These are phyloP conservation scores for Amiota minor DNA, from an alignment of 2,888 invertebrate genomes.

Conservation along the genomic window DNA sequence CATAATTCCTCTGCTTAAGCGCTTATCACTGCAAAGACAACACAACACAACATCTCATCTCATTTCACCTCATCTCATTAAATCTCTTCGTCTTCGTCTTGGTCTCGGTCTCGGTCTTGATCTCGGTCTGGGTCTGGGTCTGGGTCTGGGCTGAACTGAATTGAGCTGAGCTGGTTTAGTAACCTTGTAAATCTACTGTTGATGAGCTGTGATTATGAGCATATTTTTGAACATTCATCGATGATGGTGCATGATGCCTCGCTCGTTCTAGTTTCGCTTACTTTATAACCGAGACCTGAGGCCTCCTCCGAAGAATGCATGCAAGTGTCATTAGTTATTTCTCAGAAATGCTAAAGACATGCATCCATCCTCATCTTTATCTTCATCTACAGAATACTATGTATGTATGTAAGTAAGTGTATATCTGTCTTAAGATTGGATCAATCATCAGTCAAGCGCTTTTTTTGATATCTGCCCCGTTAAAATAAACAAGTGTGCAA, in stretches of 20 bases:
- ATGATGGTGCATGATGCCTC: background rate
- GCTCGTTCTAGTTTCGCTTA: conserved; percentile 1
- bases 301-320: conserved; percentile 22
- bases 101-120: background rate
- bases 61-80: too few relatives aligned
- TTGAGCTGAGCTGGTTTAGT: conserved; percentile 12
- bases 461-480: background rate
- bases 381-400: background rate
- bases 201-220: conserved; percentile 65
- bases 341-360: conserved; percentile 56
- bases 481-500: background rate
- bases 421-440: conserved; percentile 34
- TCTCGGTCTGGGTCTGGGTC: too few relatives aligned
- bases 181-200: conserved; percentile 61
- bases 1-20: background rate
- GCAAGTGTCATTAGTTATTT: conserved; percentile 64
- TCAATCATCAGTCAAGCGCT: conserved; percentile 56
- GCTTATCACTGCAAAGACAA: conserved; percentile 11
- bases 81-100: background rate
- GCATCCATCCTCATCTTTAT: conserved; percentile 16
- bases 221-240: conserved; percentile 52
- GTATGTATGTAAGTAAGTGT: background rate
- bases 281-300: background rate
- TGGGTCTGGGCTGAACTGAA: background rate
- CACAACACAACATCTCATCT: background rate